Percentiles rank a stretch among this genome's conserved stretches.
phyloP scores from a whole-genome alignment of 1,140 invertebrate genomes.

The Drosophila bifasciata region DNA sequence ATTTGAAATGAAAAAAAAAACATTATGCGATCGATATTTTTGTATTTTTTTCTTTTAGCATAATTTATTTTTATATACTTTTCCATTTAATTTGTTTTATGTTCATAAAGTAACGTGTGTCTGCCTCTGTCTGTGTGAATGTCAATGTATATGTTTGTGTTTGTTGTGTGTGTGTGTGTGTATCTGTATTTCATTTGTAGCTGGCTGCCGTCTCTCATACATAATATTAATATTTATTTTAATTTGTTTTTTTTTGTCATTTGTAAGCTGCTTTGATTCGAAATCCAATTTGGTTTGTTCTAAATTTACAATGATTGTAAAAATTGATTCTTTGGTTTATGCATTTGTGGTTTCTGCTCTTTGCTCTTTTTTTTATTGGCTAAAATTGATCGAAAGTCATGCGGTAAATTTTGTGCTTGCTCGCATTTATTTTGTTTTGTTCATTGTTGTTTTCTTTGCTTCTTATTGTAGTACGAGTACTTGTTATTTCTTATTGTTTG shows the following conservation, averaged over 20 bases:
- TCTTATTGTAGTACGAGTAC: slow-evolving; percentile 15
- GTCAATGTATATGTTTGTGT: slow-evolving; percentile 33
- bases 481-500: slow-evolving; percentile 37
- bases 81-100: slow-evolving; percentile 79
- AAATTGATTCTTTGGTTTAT: slow-evolving; percentile 36
- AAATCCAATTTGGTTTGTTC: slow-evolving; percentile 47
- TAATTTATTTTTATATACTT: slow-evolving; percentile 81
- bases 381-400: slow-evolving; percentile 56
- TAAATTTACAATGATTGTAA: slow-evolving; percentile 57
- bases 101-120: slow-evolving; percentile 80
- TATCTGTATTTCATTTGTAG: slow-evolving; percentile 37
- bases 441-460: slow-evolving; percentile 36
- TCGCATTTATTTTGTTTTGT: slow-evolving; percentile 42
- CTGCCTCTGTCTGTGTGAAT: slow-evolving; percentile 59
- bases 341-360: background rate
- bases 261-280: slow-evolving; percentile 53
- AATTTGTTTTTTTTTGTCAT: slow-evolving; percentile 8
- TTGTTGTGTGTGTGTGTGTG: slow-evolving; percentile 37
- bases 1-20: slow-evolving; percentile 18
- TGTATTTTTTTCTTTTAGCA: slow-evolving; percentile 74
- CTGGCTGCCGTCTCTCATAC: slow-evolving; percentile 39
- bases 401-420: slow-evolving; percentile 51
- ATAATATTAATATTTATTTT: slow-evolving; percentile 18
- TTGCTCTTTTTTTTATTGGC: slow-evolving; percentile 8
- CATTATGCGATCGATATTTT: slow-evolving; percentile 38